A percentile compares a stretch with the other conserved stretches of the same genome.
These are phyloP conservation scores for Microcebus lehilahytsara DNA, from an alignment of 2,113 vertebrate species.

Conservation along the genomic window DNA sequence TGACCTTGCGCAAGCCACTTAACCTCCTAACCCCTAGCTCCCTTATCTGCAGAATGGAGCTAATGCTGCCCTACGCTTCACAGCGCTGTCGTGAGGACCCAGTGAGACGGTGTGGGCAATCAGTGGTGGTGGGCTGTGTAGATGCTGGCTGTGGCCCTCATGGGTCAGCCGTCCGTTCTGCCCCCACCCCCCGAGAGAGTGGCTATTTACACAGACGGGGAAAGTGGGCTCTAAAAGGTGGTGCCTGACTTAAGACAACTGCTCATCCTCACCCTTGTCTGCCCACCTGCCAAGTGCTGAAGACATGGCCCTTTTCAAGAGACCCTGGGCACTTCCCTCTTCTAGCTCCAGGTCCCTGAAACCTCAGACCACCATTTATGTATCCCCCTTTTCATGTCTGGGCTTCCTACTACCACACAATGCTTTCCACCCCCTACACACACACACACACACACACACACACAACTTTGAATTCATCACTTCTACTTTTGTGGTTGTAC, in stretches of 20 bases:
- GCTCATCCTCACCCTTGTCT: not conserved
- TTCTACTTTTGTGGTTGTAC: not conserved
- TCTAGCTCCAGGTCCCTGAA: not conserved
- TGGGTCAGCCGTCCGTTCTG: not conserved
- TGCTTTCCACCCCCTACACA: rapidly evolving
- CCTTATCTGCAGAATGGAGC: not conserved
- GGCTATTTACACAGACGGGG: not conserved
- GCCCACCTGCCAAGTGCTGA: not conserved
- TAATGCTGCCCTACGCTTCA: not conserved
- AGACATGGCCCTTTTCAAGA: not conserved
- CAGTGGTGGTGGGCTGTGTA: rapidly evolving
- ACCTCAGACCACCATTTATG: not conserved
- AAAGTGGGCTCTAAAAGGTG: not conserved
- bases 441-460: not conserved
- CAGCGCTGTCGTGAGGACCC: not conserved
- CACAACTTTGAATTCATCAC: not conserved
- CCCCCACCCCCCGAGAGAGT: not conserved
- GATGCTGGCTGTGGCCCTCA: not conserved
- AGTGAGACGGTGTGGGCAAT: not conserved
- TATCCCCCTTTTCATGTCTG: not conserved
- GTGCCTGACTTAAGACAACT: not conserved
- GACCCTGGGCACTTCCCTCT: not conserved
- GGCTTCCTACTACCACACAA: not conserved
- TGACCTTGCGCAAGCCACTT: not conserved
- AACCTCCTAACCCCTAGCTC: not conserved